Evolutionary conservation across 1,140 invertebrate species (phyloP).

Genomic region (Drosophila quadrilineata): DNA sequence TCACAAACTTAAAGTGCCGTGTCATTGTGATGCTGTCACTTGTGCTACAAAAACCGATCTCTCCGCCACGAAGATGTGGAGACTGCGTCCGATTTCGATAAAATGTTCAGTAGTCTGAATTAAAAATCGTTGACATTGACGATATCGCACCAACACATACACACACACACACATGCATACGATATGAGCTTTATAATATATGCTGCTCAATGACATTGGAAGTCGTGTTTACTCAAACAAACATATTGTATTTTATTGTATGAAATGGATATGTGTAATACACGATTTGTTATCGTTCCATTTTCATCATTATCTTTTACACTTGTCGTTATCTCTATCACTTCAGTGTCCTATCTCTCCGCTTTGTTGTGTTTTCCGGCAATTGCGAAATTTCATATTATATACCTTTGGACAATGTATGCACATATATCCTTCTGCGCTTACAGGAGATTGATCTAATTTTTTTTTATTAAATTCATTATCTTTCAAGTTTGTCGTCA

Average conservation of each 20-base stretch:
- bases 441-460: conserved; percentile 5
- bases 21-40: conserved; percentile 31
- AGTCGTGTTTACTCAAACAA: conserved; percentile 10
- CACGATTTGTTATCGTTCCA: not conserved
- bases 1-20: not conserved
- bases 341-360: not conserved
- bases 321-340: conserved; percentile 4
- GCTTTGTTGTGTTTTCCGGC: too few relatives aligned
- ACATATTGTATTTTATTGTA: conserved; percentile 4
- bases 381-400: not conserved
- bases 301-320: conserved; percentile 2
- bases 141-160: too few relatives aligned
- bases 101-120: conserved; percentile 20
- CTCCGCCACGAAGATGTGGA: not conserved
- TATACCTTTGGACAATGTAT: not conserved
- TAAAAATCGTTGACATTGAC: conserved; percentile 6
- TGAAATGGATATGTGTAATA: not conserved
- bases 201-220: not conserved
- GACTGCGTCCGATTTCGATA: not conserved
- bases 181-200: conserved; percentile 3
- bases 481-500: conserved; percentile 27
- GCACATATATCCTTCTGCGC: not conserved
- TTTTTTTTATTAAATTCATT: conserved; percentile 19
- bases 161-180: not conserved
- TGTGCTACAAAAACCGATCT: not conserved